Evolutionary conservation across 2,888 invertebrate species (phyloP).

Genomic region (Cephus nigrinus): DNA sequence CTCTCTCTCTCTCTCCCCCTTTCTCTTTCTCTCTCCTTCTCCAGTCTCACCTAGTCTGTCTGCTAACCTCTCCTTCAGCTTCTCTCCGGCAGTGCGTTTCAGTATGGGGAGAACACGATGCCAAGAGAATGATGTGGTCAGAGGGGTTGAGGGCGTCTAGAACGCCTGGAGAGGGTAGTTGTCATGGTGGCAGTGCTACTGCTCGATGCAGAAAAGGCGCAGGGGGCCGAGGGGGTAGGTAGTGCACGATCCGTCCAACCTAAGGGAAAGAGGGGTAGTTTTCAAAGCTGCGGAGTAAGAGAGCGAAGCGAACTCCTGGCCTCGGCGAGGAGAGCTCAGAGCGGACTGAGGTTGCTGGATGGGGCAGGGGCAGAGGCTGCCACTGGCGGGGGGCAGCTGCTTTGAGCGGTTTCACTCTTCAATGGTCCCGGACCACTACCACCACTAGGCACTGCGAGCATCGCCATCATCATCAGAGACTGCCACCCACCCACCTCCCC

Average conservation of each 20-base stretch:
- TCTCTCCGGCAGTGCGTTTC: not conserved
- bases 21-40: not conserved
- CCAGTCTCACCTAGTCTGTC: not conserved
- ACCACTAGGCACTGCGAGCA: not conserved
- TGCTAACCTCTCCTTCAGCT: not conserved
- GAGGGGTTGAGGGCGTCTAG: not conserved
- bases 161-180: not conserved
- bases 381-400: slow-evolving; percentile 55
- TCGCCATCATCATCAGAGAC: not conserved
- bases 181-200: not conserved
- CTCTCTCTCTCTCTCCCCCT: not conserved
- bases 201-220: not conserved
- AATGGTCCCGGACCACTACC: slow-evolving; percentile 55
- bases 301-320: slow-evolving; percentile 22
- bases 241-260: slow-evolving; percentile 35
- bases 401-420: slow-evolving; percentile 66
- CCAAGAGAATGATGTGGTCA: not conserved
- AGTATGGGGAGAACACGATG: not conserved
- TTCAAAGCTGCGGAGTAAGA: slow-evolving; percentile 44
- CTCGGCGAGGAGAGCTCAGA: not conserved
- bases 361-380: slow-evolving; percentile 26
- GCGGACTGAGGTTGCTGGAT: not conserved
- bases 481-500: slow-evolving; percentile 11
- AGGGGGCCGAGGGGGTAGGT: slow-evolving; percentile 4
- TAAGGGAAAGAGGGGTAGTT: slow-evolving; percentile 40